phyloP scores from a whole-genome alignment of 2,113 vertebrate genomes.

The Donacobius atricapilla region DNA sequence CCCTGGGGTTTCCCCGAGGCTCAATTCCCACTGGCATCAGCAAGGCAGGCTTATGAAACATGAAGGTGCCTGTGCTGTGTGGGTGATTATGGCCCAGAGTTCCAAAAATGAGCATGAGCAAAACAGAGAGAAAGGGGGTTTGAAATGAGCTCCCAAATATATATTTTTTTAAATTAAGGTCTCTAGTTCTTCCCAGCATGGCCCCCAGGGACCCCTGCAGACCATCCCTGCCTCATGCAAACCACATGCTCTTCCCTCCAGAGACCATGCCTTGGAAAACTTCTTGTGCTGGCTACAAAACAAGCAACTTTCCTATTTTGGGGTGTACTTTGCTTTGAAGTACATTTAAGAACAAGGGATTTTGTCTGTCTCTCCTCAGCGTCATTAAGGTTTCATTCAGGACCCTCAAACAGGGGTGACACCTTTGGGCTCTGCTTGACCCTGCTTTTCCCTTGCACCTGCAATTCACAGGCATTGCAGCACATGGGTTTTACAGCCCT shows the following conservation, averaged over 20 bases:
- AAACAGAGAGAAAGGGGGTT: not conserved
- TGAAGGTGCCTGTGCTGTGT: not conserved
- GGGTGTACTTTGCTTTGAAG: not conserved
- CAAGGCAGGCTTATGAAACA: not conserved
- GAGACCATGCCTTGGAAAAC: not conserved
- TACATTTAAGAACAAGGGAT: not conserved
- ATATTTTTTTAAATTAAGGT: not conserved
- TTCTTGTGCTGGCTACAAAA: not conserved
- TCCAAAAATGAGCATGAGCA: not conserved
- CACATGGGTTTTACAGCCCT: fast-evolving
- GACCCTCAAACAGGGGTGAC: not conserved
- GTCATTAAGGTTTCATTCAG: not conserved
- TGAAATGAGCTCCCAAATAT: not conserved
- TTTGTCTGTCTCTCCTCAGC: not conserved
- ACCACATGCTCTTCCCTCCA: not conserved
- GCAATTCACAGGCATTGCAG: not conserved
- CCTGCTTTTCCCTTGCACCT: not conserved
- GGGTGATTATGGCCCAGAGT: not conserved
- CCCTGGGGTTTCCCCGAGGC: not conserved
- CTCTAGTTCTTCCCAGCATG: not conserved
- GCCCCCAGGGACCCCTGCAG: not conserved
- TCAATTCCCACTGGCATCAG: not conserved
- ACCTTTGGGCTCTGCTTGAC: not conserved
- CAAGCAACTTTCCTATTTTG: not conserved
- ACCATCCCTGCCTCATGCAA: not conserved